These are phyloP conservation scores for Caerostris extrusa DNA, from an alignment of 1,140 invertebrate genomes.

Conservation along the genomic window DNA sequence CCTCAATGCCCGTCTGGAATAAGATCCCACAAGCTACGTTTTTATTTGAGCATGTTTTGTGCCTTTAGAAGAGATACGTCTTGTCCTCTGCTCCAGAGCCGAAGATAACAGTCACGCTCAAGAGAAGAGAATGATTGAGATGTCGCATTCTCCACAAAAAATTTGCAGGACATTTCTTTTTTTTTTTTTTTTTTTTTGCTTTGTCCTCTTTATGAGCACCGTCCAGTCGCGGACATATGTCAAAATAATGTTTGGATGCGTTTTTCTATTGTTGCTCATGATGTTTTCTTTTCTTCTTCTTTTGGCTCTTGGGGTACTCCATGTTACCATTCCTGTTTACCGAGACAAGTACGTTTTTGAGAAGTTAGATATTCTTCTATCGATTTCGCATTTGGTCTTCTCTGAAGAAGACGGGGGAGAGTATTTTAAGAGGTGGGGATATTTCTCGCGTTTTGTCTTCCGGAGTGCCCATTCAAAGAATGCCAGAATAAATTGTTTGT, in stretches of 20 bases:
- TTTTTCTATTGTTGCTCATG: constrained; percentile 35
- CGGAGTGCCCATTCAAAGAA: neutral
- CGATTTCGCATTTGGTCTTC: constrained; percentile 11
- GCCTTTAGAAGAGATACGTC: constrained; percentile 41
- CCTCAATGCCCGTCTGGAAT: neutral
- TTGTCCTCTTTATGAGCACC: constrained; percentile 8
- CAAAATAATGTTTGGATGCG: constrained; percentile 42
- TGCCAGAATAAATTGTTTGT: neutral
- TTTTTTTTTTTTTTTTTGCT: neutral
- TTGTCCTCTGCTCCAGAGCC: constrained; percentile 20
- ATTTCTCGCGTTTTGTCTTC: constrained; percentile 5
- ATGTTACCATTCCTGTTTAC: constrained; percentile 21
- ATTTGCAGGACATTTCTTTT: constrained; percentile 6
- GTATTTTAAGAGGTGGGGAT: constrained; percentile 31
- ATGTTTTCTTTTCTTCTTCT: neutral
- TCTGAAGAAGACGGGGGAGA: neutral
- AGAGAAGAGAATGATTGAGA: constrained; percentile 41
- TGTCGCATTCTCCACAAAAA: neutral
- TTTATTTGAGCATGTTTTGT: constrained; percentile 21
- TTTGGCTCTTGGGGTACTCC: neutral
- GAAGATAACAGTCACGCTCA: constrained; percentile 42
- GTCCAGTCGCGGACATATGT: constrained; percentile 54
- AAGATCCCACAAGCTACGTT: constrained; percentile 33
- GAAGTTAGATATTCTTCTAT: constrained; percentile 36
- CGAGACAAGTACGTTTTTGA: constrained; percentile 21